phyloP scores from a whole-genome alignment of 1,140 invertebrate species.

The Dendrolimus kikuchii region DNA sequence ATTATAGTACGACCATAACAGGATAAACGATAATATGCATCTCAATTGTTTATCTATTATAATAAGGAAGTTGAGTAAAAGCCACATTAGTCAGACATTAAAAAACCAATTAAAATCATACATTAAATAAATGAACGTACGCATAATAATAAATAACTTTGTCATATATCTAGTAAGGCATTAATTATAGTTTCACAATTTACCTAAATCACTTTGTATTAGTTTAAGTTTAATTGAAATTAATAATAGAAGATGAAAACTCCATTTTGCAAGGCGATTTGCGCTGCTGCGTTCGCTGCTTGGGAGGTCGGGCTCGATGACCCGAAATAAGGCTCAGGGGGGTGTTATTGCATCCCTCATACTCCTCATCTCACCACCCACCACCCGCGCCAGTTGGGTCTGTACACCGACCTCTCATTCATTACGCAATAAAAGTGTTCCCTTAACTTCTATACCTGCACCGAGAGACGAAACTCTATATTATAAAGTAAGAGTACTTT shows the following conservation, averaged over 20 bases:
- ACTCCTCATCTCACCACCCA: constrained; percentile 11
- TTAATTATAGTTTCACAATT: too few species aligned
- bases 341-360: constrained; percentile 33
- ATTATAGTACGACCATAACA: too few species aligned
- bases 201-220: too few species aligned
- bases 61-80: too few species aligned
- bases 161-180: too few species aligned
- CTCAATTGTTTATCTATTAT: too few species aligned
- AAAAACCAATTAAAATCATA: too few species aligned
- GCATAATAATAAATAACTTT: too few species aligned
- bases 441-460: constrained; percentile 19
- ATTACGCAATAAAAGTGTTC: constrained; percentile 63
- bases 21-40: too few species aligned
- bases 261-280: constrained; percentile 47
- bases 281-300: constrained; percentile 39
- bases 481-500: neutral
- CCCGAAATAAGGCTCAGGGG: constrained; percentile 58
- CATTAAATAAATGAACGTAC: too few species aligned
- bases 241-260: constrained; percentile 43
- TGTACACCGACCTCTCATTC: constrained; percentile 53
- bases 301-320: constrained; percentile 49
- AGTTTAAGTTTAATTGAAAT: constrained; percentile 27
- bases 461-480: constrained; percentile 11
- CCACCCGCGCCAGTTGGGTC: constrained; percentile 10
- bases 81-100: too few species aligned